Evolutionary conservation across 2,113 vertebrate genomes (phyloP).

Genomic region (Picathartes gymnocephalus): DNA sequence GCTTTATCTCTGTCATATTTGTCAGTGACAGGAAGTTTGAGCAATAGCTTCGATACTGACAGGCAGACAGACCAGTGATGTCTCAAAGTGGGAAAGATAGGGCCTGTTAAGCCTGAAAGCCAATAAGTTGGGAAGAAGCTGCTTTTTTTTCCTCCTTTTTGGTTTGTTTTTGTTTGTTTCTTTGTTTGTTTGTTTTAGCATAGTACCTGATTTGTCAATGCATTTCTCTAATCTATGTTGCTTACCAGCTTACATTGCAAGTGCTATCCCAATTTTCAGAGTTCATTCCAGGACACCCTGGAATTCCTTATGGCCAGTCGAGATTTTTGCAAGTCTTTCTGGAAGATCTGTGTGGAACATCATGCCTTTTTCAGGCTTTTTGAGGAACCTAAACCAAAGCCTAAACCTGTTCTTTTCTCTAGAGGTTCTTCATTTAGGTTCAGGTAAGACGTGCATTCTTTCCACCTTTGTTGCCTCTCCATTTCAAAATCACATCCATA

Average conservation of each 20-base stretch:
- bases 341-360: conserved; percentile 98
- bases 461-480: background rate
- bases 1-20: background rate
- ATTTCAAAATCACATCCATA: background rate
- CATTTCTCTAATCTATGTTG: background rate
- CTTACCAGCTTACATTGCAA: background rate
- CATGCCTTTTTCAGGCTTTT: conserved; percentile 98
- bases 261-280: conserved; percentile 68
- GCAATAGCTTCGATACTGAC: background rate
- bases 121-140: background rate
- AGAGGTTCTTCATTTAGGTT: conserved; percentile 97
- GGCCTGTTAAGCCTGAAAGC: background rate
- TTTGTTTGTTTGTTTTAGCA: background rate
- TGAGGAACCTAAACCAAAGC: conserved; percentile 95
- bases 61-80: background rate
- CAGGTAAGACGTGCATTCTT: conserved; percentile 76
- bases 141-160: too few relatives aligned
- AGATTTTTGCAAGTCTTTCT: conserved; percentile 97
- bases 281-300: conserved; percentile 91
- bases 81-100: background rate
- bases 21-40: background rate
- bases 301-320: conserved; percentile 96
- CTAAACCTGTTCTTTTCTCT: conserved; percentile 92
- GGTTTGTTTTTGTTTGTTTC: too few relatives aligned
- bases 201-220: background rate